phyloP scores from a whole-genome alignment of 2,888 invertebrate species.

The Orthosia gothica region DNA sequence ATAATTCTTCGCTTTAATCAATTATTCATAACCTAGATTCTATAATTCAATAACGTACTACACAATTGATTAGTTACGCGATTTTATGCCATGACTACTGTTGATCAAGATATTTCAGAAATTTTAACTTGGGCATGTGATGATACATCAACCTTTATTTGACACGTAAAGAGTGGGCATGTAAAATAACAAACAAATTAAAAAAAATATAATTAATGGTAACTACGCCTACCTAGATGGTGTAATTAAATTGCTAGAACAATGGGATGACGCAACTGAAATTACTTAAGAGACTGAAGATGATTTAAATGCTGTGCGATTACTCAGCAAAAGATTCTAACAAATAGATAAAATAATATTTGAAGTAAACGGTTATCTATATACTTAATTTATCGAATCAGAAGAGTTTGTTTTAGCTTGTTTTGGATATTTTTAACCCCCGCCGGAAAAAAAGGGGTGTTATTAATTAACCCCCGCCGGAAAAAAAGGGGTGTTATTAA shows the following conservation, averaged over 20 bases:
- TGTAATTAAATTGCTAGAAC: slow-evolving; percentile 38
- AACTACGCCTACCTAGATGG: slow-evolving; percentile 19
- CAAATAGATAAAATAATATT: neutral
- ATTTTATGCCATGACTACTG: slow-evolving; percentile 22
- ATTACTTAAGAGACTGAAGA: slow-evolving; percentile 16
- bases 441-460: too few species aligned
- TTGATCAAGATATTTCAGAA: slow-evolving; percentile 24
- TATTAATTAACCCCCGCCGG: too few species aligned
- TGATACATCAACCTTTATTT: neutral
- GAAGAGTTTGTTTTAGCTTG: neutral
- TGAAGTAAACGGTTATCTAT: neutral
- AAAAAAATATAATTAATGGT: slow-evolving; percentile 24
- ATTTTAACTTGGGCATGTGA: neutral
- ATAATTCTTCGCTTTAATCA: slow-evolving; percentile 56
- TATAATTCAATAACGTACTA: slow-evolving; percentile 55
- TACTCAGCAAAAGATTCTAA: slow-evolving; percentile 15
- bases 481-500: too few species aligned
- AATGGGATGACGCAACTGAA: slow-evolving; percentile 42
- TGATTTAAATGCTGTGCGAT: slow-evolving; percentile 17
- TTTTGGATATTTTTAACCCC: neutral
- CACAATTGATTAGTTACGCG: slow-evolving; percentile 28
- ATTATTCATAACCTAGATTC: slow-evolving; percentile 63
- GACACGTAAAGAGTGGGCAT: slow-evolving; percentile 9
- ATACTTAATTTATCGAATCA: neutral
- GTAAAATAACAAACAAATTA: slow-evolving; percentile 16